A percentile compares a stretch with the other conserved stretches of the same genome.
These are phyloP conservation scores for Hylaeus volcanicus DNA, from an alignment of 1,140 invertebrate genomes.

Conservation along the genomic window DNA sequence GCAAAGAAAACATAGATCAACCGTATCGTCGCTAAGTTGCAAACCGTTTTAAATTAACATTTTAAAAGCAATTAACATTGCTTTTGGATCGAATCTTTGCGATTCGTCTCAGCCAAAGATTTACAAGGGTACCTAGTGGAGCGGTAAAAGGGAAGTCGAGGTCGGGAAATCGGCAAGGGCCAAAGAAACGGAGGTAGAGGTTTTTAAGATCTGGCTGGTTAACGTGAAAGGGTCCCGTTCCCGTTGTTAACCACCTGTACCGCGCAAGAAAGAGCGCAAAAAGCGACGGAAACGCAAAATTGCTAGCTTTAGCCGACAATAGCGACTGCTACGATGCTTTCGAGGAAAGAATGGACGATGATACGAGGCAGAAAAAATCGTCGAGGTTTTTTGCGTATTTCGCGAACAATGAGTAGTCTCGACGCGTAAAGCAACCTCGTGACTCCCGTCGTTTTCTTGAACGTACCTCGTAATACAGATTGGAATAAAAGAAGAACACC, in stretches of 20 bases:
- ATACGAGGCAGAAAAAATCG: not conserved
- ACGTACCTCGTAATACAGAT: not conserved
- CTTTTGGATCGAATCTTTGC: no score
- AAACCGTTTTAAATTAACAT: no score
- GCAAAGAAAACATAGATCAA: no score
- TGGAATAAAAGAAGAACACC: no score
- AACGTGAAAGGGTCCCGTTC: not conserved
- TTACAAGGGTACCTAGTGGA: no score
- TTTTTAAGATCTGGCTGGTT: not conserved
- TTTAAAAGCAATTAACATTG: no score
- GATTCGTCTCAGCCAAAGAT: no score
- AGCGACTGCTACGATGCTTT: not conserved
- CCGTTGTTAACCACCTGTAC: conserved; percentile 3
- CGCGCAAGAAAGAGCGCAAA: not conserved
- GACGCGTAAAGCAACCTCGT: conserved; percentile 15
- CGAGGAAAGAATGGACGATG: not conserved
- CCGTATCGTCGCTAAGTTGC: no score
- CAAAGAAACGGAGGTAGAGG: not conserved
- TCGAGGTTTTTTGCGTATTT: not conserved
- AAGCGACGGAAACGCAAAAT: conserved; percentile 18
- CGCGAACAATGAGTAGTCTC: conserved; percentile 8
- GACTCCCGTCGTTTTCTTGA: not conserved
- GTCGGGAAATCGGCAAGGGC: not conserved
- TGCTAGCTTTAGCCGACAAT: conserved; percentile 26
- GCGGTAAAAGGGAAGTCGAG: not conserved